Conservation (phyloP, 1,140 invertebrate genomes). For the Papilio helenus region DNA sequence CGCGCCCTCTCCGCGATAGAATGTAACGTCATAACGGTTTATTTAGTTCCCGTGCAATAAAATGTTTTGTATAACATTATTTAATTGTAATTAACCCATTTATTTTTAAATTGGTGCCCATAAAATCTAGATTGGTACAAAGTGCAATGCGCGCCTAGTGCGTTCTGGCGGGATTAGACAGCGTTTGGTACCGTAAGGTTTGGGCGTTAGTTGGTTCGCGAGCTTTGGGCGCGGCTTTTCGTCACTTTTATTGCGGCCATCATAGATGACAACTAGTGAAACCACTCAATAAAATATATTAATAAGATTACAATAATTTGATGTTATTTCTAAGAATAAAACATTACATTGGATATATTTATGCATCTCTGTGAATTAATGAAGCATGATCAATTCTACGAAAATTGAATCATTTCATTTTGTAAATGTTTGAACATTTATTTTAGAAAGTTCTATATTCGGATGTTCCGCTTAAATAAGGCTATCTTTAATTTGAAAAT, state of each 20-base stretch:
- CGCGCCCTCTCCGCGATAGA: conserved; percentile 12
- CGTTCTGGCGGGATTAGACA: background rate
- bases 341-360: too few relatives aligned
- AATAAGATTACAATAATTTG: background rate
- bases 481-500: too few relatives aligned
- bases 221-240: background rate
- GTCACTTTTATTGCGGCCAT: conserved; percentile 9
- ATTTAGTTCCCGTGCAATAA: background rate
- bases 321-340: too few relatives aligned
- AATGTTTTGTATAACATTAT: conserved; percentile 5
- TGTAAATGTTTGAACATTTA: too few relatives aligned
- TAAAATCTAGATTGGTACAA: background rate
- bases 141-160: background rate
- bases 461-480: too few relatives aligned
- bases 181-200: background rate
- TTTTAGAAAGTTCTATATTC: too few relatives aligned
- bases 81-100: background rate
- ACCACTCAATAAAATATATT: background rate
- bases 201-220: background rate
- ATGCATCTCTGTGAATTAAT: too few relatives aligned
- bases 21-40: conserved; percentile 13
- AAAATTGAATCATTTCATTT: too few relatives aligned
- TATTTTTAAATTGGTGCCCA: background rate
- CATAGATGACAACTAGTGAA: background rate
- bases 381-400: too few relatives aligned